Base-by-base conservation (phyloP, 2,888 invertebrate species). In the Resseliella maxima region DNA sequence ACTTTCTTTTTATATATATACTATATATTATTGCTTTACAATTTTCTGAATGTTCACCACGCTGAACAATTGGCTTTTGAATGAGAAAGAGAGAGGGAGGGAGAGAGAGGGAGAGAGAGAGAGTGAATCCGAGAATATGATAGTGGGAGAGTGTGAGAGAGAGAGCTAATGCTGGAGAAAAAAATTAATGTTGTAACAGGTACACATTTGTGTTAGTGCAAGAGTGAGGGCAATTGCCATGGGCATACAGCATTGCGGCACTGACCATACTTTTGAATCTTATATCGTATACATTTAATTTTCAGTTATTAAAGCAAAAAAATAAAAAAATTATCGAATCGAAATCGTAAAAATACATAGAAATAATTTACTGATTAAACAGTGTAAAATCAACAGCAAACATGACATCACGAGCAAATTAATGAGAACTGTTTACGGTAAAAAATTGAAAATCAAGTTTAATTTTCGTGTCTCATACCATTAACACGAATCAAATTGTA, bases 371-470 rank as follows among this genome's bases (percentile, higher is more conserved):
- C 27, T 2, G 15, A 50, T 12, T 41, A 41, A 5, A 41, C 41
- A 41, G 41, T 18, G 41, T 41, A 41, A 41, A 41, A n/a, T n/a
- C 41, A 5, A 50, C 50, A 50, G 59, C 72, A 15, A 12, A 31
- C 31, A 72, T 72, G 72, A 72, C 83, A 6, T 38, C 38, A 83
- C 38, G 83, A 83, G 83, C 83, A 83, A 38, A 83, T 83, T 83
- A 83, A 83, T 83, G 83, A 83, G 38, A 83, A 83, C n/a, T 38
- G 38, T 81, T 81, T 81, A 81, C 81, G 81, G 35, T 81, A 38
- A 38, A 72, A 38, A 83, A 83, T 38, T n/a, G 21, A 35, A 81
- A 81, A 36, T 81, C 21, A 36, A 81, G 81, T 81, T 6, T 81
- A 36, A 81, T 81, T 81, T 81, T 81, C 36, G 5, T 81, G 81